Evolutionary conservation across 1,140 invertebrate species (phyloP).

Genomic region (Spodoptera litura): DNA sequence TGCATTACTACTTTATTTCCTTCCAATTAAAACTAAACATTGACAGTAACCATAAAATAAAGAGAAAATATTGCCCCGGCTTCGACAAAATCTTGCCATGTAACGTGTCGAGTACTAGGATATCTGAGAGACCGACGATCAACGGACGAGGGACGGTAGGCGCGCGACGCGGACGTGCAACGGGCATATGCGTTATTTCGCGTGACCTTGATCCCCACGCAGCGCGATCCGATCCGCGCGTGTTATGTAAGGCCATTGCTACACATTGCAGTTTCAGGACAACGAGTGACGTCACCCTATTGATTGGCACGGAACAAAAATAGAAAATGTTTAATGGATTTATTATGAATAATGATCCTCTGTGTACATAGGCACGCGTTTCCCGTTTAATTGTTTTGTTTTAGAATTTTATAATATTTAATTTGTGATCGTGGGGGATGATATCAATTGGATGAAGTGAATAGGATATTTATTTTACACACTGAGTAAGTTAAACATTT

Average conservation of each 20-base stretch:
- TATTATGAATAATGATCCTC: constrained; percentile 8
- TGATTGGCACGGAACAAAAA: constrained; percentile 33
- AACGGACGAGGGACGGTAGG: background rate
- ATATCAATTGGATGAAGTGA: background rate
- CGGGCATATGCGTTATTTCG: constrained; percentile 73
- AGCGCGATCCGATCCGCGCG: constrained; percentile 71
- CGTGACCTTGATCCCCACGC: constrained; percentile 83
- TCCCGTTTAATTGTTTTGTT: constrained; percentile 27
- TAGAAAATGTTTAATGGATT: constrained; percentile 37
- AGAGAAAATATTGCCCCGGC: too few species aligned
- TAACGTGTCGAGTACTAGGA: too few species aligned
- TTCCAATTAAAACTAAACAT: too few species aligned
- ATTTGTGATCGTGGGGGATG: background rate
- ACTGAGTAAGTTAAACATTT: too few species aligned
- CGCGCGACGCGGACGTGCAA: constrained; percentile 54
- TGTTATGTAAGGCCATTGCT: constrained; percentile 72
- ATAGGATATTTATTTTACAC: too few species aligned
- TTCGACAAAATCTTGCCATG: too few species aligned
- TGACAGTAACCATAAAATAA: too few species aligned
- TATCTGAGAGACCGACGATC: too few species aligned
- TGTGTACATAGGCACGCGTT: constrained; percentile 9
- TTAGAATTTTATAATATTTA: constrained; percentile 21
- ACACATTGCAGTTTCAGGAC: constrained; percentile 56
- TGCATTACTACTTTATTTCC: too few species aligned
- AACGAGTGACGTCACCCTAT: constrained; percentile 31